A percentile compares a stretch with the other conserved stretches of the same genome.
These are phyloP conservation scores for Mormyrops boulengeri DNA, from an alignment of 2,797 vertebrate species.

Conservation along the genomic window DNA sequence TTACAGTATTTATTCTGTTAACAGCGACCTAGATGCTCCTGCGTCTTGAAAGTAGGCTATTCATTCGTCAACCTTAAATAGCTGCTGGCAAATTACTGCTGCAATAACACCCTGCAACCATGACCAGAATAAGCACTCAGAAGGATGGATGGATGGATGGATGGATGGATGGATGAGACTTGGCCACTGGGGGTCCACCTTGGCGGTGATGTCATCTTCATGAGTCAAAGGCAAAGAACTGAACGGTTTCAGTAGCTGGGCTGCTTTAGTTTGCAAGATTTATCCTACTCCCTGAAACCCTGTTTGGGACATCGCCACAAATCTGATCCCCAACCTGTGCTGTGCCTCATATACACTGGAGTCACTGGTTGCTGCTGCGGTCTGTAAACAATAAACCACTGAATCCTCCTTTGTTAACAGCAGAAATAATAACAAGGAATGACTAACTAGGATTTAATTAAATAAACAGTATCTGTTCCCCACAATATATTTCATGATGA, in stretches of 20 bases:
- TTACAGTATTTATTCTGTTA: neutral
- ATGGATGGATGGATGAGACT: neutral
- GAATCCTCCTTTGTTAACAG: neutral
- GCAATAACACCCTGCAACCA: neutral
- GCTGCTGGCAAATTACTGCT: neutral
- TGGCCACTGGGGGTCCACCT: neutral
- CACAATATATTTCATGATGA: neutral
- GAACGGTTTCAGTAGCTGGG: neutral
- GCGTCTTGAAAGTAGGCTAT: neutral
- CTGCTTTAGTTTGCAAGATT: neutral
- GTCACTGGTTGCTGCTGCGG: neutral
- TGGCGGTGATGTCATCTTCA: neutral
- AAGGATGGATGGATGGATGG: neutral
- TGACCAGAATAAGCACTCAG: neutral
- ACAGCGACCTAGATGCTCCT: neutral
- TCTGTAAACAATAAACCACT: neutral
- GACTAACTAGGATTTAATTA: neutral
- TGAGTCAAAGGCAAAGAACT: neutral
- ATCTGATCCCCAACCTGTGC: neutral
- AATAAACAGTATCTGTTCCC: neutral
- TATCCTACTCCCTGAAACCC: neutral
- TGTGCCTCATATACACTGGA: neutral
- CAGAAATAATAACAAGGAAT: neutral
- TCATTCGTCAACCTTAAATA: neutral
- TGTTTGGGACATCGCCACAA: neutral